Evolutionary conservation across 1,140 invertebrate genomes (phyloP), one percentile per base, ranked within the genome.

Genomic region (Choristoneura fumiferana): DNA sequence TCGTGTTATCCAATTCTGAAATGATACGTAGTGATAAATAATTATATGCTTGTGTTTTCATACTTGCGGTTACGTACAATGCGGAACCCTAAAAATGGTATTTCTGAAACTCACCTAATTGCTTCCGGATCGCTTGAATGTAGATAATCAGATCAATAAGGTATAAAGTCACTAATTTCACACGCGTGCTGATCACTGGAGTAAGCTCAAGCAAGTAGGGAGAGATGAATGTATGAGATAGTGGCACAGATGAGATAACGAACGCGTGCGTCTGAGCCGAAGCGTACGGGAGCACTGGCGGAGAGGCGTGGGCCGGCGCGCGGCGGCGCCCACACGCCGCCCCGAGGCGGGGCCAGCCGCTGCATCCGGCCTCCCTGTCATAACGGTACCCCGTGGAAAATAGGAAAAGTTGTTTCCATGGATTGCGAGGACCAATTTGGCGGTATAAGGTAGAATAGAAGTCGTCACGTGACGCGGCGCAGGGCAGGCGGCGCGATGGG

Each of bases 201-300:
- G 9, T 22, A 49, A n/a, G 18, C 17, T 49, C 4, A 43, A 43
- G 17, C 40, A 18, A 8, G 15, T 56, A 12, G 18, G 10, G 35
- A 8, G 10, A 38, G 14, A 56, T 39, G 15, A 36, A 13, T 4
- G 12, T 8, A 37, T 17, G 36, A 36, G 35, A 56, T 56, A 56
- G 13, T 36, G 35, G 36, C 17, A 12, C 37, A 39, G 37, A 4
- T 56, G 37, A 56, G 17, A 34, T 40, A 56, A 56, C 54, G 17
- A 15, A 45, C 54, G 60, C 64, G 73, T 65, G 67, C 58, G 58
- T 33, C 45, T 35, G 36, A 34, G 17, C 33, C 70, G 63, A 49
- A 38, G 63, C 72, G 81, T 72, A 81, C 69, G 73, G 79, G 59
- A 68, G 72, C 80, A 69, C 84, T 63, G 80, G 80, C 81, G 22